These are phyloP conservation scores for Corvus moneduloides DNA, from an alignment of 2,113 vertebrate species.

Conservation along the genomic window DNA sequence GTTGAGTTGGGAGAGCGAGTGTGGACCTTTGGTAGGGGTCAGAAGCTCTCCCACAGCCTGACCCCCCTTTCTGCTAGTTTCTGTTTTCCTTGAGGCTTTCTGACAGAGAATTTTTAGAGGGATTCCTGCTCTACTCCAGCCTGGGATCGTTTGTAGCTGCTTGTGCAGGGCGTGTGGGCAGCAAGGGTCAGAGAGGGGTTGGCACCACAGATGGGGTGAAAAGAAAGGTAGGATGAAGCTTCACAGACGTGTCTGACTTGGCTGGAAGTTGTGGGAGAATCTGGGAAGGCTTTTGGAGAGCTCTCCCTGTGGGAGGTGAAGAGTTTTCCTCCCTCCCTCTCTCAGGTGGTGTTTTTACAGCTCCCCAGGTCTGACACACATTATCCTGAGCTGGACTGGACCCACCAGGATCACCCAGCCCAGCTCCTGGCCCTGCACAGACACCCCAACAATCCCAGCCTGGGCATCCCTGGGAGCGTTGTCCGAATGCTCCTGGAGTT, in stretches of 20 bases:
- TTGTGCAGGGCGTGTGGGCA: not conserved
- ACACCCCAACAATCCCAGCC: not conserved
- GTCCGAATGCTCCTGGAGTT: not conserved
- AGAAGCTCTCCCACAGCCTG: not conserved
- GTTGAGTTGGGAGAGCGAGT: not conserved
- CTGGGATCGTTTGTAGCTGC: not conserved
- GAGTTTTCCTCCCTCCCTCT: not conserved
- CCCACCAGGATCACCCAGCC: rapidly evolving
- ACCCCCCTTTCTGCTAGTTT: rapidly evolving
- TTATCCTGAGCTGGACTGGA: not conserved
- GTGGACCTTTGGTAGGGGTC: not conserved
- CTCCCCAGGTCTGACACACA: not conserved
- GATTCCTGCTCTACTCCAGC: not conserved
- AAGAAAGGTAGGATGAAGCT: not conserved
- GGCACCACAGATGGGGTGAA: not conserved
- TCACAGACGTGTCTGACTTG: not conserved
- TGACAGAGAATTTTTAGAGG: not conserved
- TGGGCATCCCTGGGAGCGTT: rapidly evolving
- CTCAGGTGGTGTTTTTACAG: not conserved
- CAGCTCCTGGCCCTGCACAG: not conserved
- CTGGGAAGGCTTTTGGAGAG: not conserved
- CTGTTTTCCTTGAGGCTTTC: not conserved
- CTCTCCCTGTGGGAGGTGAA: not conserved
- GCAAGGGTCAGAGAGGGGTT: not conserved
- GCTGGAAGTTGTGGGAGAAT: not conserved